Evolutionary conservation across 2,113 vertebrate genomes (phyloP).

Genomic region (Lophius piscatorius): DNA sequence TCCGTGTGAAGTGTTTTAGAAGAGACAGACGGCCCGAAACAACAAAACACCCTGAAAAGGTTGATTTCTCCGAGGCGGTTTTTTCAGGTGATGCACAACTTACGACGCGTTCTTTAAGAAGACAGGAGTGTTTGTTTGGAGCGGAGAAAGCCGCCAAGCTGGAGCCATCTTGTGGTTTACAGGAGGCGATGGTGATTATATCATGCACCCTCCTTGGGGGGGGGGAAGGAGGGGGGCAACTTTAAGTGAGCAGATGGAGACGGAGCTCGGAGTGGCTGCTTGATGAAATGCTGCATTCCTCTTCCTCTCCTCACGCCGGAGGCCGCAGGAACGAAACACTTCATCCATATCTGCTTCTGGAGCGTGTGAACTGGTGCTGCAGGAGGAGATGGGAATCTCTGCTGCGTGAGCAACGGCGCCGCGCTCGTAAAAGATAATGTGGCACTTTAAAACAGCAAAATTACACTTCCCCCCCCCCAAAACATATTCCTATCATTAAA

Average conservation of each 20-base stretch:
- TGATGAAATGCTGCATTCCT: conserved; percentile 29
- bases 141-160: conserved; percentile 20
- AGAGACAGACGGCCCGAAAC: no score
- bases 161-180: conserved; percentile 60
- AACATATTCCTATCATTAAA: no score
- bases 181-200: conserved; percentile 1
- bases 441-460: no score
- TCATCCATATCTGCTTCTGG: conserved; percentile 18
- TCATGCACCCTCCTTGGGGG: conserved; percentile 1
- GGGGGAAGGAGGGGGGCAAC: conserved; percentile 5
- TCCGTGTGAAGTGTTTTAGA: no score
- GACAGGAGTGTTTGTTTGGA: no score
- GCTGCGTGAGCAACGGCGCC: not conserved
- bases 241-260: conserved; percentile 34
- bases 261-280: conserved; percentile 8
- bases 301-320: conserved; percentile 21
- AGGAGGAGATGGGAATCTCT: not conserved
- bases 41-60: no score
- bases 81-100: no score
- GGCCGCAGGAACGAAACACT: conserved; percentile 26
- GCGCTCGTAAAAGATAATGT: no score
- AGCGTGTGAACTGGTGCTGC: conserved; percentile 20
- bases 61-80: no score
- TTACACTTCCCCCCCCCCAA: no score
- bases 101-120: no score